Base-by-base conservation (phyloP, 2,113 vertebrate genomes). In the Podarcis raffonei region DNA sequence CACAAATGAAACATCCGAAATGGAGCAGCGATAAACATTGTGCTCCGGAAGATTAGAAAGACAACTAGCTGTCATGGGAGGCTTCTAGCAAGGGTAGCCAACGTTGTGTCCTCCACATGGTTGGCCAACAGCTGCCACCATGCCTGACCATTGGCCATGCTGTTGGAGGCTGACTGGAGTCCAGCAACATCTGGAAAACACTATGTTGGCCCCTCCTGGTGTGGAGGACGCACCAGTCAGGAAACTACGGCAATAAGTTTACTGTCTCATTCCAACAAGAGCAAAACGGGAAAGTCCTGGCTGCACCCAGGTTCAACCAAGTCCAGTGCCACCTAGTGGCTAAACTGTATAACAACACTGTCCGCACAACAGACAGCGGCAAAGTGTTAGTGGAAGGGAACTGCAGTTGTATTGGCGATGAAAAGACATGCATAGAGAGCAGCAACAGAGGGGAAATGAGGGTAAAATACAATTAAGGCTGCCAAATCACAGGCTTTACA, bases 1-100 rank as follows among this genome's bases (percentile, higher is more conserved):
- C 12, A 13, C 74, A n/a, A 62, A 89, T 89, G 30, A 53, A 37
- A 32, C 25, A 74, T 89, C 85, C 81, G 76, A 84, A 86, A 89
- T 71, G 11, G 18, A 32, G 27, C 23, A 72, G 15, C 35, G 18
- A 35, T 62, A 27, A 20, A 35, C 16, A 18, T 23, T 39, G 11
- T 16, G 6, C 18, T 65, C 69, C 82, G 20, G 9, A 65, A 32
- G 7, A 75, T 35, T 37, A 80, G 30, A 76, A 65, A 82, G 5
- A 4, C 30, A 23, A 68, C 32, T 20, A 39, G 37, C 30, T 48
- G n/a, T 53, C 30, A 16, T 53, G 11, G 68, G 32, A 11, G 42
- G 62, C 39, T 35, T 35, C 27, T 59, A 65, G 30, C 30, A 62
- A 20, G 59, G 59, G 18, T 62, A 62, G 15, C 2, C 16, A 62